These are phyloP conservation scores for Ammodramus savannarum DNA, from an alignment of 2,113 vertebrate species.

Conservation along the genomic window DNA sequence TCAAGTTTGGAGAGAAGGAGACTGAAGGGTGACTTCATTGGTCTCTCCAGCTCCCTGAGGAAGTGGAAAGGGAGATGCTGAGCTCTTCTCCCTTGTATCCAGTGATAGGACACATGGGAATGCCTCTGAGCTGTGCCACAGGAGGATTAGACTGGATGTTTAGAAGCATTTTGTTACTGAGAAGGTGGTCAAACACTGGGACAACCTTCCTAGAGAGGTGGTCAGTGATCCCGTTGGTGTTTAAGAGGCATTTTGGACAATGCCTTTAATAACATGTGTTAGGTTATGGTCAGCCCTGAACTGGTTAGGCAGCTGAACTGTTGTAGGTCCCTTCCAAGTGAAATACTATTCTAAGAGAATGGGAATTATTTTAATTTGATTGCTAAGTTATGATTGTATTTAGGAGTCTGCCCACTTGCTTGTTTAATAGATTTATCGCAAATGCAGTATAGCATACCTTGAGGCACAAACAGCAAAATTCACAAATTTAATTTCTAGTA, in stretches of 20 bases:
- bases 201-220: not conserved
- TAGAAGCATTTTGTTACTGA: not conserved
- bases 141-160: not conserved
- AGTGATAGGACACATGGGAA: not conserved
- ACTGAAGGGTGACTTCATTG: not conserved
- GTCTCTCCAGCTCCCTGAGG: not conserved
- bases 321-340: not conserved
- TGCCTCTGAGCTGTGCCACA: not conserved
- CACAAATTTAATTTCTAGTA: not conserved
- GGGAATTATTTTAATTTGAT: not conserved
- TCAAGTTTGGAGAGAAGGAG: not conserved
- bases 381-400: not conserved
- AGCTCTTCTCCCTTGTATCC: not conserved
- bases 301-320: not conserved
- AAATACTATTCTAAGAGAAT: not conserved
- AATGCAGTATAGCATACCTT: not conserved
- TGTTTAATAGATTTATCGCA: not conserved
- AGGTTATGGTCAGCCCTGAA: not conserved
- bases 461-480: not conserved
- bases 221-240: fast-evolving
- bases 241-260: not conserved
- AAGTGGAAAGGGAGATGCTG: not conserved
- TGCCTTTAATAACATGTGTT: not conserved
- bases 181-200: not conserved
- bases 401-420: not conserved